Conservation (phyloP, 1,140 invertebrate species). For the Chionoecetes opilio region DNA sequence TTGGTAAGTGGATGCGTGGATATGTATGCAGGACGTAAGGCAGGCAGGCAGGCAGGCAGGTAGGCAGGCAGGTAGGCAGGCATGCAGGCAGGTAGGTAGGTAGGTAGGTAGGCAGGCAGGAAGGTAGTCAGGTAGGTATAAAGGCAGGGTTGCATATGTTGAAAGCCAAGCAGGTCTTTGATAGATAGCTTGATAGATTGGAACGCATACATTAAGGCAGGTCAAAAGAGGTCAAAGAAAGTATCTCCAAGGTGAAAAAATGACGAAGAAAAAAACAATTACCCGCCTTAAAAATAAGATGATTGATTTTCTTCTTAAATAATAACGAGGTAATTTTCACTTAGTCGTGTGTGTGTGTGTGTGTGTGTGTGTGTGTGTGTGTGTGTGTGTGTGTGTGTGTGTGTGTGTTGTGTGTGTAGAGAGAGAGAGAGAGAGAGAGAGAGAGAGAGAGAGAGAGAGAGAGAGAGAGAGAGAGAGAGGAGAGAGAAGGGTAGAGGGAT, state of each 20-base stretch:
- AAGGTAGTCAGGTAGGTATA: background rate
- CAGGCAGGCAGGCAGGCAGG: background rate
- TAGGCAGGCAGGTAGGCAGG: background rate
- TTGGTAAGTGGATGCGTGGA: background rate
- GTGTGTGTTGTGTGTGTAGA: too few species aligned
- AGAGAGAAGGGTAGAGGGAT: background rate
- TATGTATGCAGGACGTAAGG: background rate
- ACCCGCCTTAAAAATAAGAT: too few species aligned
- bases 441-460: constrained; percentile 27
- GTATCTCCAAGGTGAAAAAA: too few species aligned
- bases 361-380: too few species aligned
- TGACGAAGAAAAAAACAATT: too few species aligned
- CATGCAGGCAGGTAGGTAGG: background rate
- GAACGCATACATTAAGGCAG: too few species aligned
- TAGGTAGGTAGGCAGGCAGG: background rate
- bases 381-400: too few species aligned
- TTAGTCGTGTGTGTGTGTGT: too few species aligned
- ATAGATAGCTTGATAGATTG: too few species aligned
- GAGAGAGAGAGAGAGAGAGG: constrained; percentile 7
- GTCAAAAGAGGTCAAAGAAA: too few species aligned
- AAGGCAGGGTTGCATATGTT: background rate
- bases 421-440: constrained; percentile 13
- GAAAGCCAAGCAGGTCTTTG: background rate
- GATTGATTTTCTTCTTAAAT: too few species aligned
- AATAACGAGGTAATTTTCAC: too few species aligned